Evolutionary conservation across 2,797 vertebrate genomes (phyloP).

Genomic region (Nasua narica): DNA sequence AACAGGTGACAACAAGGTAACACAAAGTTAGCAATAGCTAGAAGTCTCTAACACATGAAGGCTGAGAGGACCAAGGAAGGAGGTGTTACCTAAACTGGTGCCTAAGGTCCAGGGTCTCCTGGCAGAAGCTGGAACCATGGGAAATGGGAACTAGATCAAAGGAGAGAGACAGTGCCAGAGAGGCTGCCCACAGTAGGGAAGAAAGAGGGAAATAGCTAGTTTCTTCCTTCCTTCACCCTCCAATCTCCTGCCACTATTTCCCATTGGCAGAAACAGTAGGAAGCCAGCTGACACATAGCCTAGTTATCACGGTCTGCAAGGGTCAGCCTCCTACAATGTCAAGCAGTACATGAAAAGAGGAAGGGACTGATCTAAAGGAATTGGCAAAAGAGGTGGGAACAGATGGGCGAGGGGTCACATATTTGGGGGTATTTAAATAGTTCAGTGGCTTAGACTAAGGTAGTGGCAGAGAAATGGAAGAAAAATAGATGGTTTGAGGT

Average conservation of each 20-base stretch:
- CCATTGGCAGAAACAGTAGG: not conserved
- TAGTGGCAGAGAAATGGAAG: not conserved
- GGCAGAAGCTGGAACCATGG: not conserved
- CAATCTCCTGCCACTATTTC: not conserved
- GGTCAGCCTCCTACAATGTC: not conserved
- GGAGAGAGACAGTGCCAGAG: not conserved
- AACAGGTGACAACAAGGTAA: not conserved
- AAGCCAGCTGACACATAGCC: not conserved
- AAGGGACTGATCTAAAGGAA: not conserved
- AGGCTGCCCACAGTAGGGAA: accelerated
- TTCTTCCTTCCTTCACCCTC: not conserved
- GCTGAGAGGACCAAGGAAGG: not conserved
- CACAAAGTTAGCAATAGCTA: not conserved
- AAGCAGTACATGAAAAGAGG: not conserved
- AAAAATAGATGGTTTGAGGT: not conserved
- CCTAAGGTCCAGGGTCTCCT: not conserved
- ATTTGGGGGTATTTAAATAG: not conserved
- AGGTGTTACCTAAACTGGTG: not conserved
- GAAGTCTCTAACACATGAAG: not conserved
- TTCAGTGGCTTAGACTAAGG: not conserved
- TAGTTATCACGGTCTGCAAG: not conserved
- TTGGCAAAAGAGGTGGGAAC: not conserved
- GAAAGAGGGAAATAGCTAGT: not conserved
- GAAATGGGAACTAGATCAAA: not conserved
- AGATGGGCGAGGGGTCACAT: not conserved